Evolutionary conservation across 2,888 invertebrate genomes (phyloP), one percentile per base, ranked within the genome.

Genomic region (Thymelicus lineola): DNA sequence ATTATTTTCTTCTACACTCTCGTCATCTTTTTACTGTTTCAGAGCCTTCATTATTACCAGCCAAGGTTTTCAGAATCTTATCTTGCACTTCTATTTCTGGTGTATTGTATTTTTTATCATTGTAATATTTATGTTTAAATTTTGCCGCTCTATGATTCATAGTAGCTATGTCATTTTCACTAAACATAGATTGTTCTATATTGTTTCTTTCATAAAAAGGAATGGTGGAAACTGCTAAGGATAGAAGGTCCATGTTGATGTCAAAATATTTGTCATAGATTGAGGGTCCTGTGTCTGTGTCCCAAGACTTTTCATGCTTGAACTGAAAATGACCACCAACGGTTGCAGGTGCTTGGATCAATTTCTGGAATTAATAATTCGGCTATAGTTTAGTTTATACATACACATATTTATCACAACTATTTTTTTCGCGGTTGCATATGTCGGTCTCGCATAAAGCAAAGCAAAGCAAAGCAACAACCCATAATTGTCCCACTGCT

Each of bases 291-390:
- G 85, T 84, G 38, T 79, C 82, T 28, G 82, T 76, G 62, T 91
- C 90, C 94, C 94, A 94, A 0, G 91, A 88, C 73, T 93, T 94
- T 77, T 94, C 94, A 76, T 94, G 94, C 79, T 94, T 94, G 72
- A 94, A 94, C 80, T 94, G 94, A 74, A 94, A 94, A 79, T 94
- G 93, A 6, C 90, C 90, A n/a, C 94, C 94, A 1, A 86, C 76
- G 20, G 91, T 86, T 28, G 88, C 75, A 12, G 93, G 89, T 48
- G 87, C 86, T 79, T 88, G 84, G 65, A 89, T 88, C 1, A 94
- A 83, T 84, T 90, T 86, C 94, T 94, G 86, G 70, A 75, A 74
- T 38, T 10, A 67, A 17, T n/a, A n/a, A 38, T 10, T n/a, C 12
- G 9, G 55, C 28, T 55, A 7, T 7, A 48, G 17, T 48, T n/a